Evolutionary conservation across 2,888 invertebrate genomes (phyloP).

Genomic region (Girardia tigrina): DNA sequence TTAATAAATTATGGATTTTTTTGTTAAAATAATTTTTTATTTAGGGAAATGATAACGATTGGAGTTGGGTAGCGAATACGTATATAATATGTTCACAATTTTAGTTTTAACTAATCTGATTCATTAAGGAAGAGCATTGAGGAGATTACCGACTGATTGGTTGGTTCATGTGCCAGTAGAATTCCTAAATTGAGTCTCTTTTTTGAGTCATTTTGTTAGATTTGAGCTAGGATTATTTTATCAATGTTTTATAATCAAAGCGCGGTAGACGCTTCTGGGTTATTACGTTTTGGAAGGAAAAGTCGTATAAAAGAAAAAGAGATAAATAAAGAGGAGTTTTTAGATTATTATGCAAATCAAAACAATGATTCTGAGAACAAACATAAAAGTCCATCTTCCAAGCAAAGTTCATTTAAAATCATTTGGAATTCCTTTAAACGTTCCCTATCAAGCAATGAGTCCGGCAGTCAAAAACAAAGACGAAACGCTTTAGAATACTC

Average conservation of each 20-base stretch:
- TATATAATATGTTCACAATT: conserved; percentile 23
- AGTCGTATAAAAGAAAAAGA: conserved; percentile 1
- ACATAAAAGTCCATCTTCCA: not conserved
- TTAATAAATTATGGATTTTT: too few relatives aligned
- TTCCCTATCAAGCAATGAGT: not conserved
- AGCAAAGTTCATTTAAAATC: not conserved
- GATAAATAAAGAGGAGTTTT: not conserved
- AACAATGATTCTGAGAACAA: not conserved
- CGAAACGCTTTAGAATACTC: not conserved
- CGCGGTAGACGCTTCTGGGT: not conserved
- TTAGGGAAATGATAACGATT: too few relatives aligned
- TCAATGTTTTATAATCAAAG: not conserved
- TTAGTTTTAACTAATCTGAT: not conserved
- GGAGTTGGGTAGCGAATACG: too few relatives aligned
- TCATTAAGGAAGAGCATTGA: conserved; percentile 15
- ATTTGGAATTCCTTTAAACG: conserved; percentile 9
- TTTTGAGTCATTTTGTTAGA: not conserved
- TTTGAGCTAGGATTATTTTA: not conserved
- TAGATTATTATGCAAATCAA: not conserved
- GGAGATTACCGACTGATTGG: conserved; percentile 5
- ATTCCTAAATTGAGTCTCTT: not conserved
- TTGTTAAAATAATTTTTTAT: too few relatives aligned
- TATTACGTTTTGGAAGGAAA: not conserved
- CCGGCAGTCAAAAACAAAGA: not conserved
- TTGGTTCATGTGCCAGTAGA: conserved; percentile 13